phyloP scores from a whole-genome alignment of 2,888 invertebrate species.

The Aspidapion aeneum region DNA sequence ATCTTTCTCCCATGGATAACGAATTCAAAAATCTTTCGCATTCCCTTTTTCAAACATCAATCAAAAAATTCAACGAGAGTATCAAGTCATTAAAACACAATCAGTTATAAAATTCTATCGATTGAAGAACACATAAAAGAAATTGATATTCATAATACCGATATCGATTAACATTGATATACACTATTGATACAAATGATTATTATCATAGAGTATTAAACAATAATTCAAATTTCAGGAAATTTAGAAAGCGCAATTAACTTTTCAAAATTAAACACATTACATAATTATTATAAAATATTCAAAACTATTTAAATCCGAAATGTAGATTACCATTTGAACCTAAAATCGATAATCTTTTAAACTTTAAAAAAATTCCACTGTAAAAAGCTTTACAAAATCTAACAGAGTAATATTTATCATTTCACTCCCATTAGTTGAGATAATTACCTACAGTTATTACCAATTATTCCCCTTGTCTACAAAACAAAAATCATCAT shows the following conservation, averaged over 20 bases:
- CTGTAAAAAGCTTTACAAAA: not conserved
- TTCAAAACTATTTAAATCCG: not conserved
- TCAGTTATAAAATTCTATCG: not conserved
- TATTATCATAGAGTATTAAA: no score
- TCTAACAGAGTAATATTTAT: not conserved
- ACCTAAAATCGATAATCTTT: not conserved
- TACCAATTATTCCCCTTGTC: no score
- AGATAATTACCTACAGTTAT: no score
- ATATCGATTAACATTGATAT: no score
- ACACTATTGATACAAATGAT: no score
- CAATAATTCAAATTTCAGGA: not conserved
- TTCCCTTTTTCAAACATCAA: not conserved
- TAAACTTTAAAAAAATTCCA: not conserved
- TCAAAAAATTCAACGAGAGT: not conserved
- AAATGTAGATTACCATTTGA: not conserved
- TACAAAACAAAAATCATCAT: no score
- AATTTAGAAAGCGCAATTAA: slow-evolving; percentile 1
- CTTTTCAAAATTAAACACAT: slow-evolving; percentile 5
- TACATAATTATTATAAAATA: not conserved
- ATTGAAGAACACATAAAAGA: slow-evolving; percentile 1
- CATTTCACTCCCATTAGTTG: no score
- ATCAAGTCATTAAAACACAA: not conserved
- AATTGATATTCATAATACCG: not conserved
- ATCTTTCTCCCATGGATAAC: not conserved
- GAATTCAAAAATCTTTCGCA: not conserved